phyloP scores from a whole-genome alignment of 2,888 invertebrate species.

The Tachina fera region DNA sequence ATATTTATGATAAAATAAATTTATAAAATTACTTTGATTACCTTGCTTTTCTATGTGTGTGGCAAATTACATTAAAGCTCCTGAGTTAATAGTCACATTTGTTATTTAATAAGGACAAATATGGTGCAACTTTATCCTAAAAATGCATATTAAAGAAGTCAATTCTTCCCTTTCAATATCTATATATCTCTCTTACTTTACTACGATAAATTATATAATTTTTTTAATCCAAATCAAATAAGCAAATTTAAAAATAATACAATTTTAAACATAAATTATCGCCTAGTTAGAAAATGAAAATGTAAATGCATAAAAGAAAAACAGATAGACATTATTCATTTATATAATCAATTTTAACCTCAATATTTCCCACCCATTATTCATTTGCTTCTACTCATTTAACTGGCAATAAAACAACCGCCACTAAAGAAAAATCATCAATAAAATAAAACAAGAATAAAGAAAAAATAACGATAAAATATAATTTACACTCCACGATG shows the following conservation, averaged over 20 bases:
- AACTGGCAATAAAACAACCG: constrained; percentile 79
- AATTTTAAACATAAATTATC: constrained; percentile 38
- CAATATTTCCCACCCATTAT: constrained; percentile 67
- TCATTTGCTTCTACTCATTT: constrained; percentile 76
- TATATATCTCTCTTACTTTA: too few relatives aligned
- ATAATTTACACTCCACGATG: constrained; percentile 66
- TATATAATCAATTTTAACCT: constrained; percentile 68
- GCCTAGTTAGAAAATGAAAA: constrained; percentile 37
- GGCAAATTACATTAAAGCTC: too few relatives aligned
- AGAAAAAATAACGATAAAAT: constrained; percentile 58
- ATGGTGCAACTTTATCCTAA: too few relatives aligned
- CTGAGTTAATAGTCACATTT: too few relatives aligned
- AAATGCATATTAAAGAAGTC: too few relatives aligned
- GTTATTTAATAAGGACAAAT: too few relatives aligned
- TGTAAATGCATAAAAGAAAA: constrained; percentile 31
- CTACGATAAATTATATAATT: too few relatives aligned
- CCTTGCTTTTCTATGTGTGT: too few relatives aligned
- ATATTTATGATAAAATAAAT: too few relatives aligned
- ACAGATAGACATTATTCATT: constrained; percentile 58
- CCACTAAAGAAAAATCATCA: constrained; percentile 69
- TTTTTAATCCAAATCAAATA: neutral
- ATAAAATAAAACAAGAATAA: constrained; percentile 22
- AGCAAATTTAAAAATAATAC: constrained; percentile 28
- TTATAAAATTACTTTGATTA: too few relatives aligned
- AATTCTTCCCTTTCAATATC: too few relatives aligned